Evolutionary conservation across 1,140 invertebrate genomes (phyloP).

Genomic region (Bombus terrestris): DNA sequence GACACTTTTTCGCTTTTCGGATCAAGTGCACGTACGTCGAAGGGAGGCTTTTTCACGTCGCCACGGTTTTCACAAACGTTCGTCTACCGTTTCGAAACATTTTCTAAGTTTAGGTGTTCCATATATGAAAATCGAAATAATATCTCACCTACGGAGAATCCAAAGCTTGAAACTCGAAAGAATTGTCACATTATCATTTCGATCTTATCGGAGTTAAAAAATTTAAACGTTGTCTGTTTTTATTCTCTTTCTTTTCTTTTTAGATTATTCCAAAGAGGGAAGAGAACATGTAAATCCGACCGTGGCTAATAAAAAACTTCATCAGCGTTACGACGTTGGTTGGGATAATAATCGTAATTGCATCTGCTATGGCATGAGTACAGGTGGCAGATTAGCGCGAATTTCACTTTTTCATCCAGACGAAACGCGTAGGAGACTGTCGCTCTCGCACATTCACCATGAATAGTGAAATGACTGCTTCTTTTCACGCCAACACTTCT

Average conservation of each 20-base stretch:
- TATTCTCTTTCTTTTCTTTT: background rate
- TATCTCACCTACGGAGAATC: background rate
- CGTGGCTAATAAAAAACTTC: conserved; percentile 58
- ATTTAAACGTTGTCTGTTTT: background rate
- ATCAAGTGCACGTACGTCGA: conserved; percentile 18
- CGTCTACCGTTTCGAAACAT: background rate
- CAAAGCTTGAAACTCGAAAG: background rate
- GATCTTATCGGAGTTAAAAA: background rate
- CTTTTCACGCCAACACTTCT: background rate
- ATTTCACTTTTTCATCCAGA: conserved; percentile 58
- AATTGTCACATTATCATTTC: background rate
- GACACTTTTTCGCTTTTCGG: background rate
- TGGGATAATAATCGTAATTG: conserved; percentile 59
- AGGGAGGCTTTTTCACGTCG: background rate
- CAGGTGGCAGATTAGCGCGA: conserved; percentile 46
- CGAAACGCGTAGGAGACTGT: conserved; percentile 1
- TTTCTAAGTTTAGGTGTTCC: background rate
- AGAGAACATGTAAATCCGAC: background rate
- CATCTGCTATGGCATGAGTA: conserved; percentile 43
- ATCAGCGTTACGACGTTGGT: conserved; percentile 27
- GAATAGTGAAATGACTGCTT: conserved; percentile 6
- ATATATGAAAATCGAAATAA: too few relatives aligned
- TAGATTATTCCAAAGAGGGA: too few relatives aligned
- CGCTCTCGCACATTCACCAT: background rate
- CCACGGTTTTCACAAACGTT: background rate